Percentiles rank a stretch among this genome's conserved stretches.
These are phyloP conservation scores for Neria commutata DNA, from an alignment of 2,888 invertebrate species.

Conservation along the genomic window DNA sequence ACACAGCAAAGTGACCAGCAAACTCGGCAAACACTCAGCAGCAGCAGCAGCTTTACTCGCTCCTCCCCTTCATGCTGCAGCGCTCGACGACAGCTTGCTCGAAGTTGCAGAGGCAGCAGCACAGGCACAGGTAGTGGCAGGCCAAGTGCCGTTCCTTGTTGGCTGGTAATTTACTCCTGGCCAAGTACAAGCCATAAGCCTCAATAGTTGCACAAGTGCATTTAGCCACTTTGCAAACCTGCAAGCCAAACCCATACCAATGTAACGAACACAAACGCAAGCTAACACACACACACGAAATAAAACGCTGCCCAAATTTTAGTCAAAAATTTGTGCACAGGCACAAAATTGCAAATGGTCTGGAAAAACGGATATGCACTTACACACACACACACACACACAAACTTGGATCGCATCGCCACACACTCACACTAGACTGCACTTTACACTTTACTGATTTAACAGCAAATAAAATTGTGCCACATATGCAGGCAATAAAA, in stretches of 20 bases:
- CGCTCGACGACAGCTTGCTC: too few relatives aligned
- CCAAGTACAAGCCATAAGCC: not conserved
- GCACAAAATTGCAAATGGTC: not conserved
- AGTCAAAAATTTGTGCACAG: not conserved
- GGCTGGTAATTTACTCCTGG: not conserved
- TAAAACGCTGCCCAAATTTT: not conserved
- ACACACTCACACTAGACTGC: not conserved
- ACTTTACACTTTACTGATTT: not conserved
- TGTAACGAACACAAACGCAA: not conserved
- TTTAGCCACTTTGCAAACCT: not conserved
- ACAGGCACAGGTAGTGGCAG: too few relatives aligned
- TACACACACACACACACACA: constrained; percentile 6
- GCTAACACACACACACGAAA: not conserved
- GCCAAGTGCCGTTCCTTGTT: too few relatives aligned
- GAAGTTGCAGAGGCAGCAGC: too few relatives aligned
- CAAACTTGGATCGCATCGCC: not conserved
- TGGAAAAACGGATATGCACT: not conserved
- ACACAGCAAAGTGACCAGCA: not conserved
- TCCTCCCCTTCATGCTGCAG: too few relatives aligned
- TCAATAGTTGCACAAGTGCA: not conserved
- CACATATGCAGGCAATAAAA: constrained; percentile 1
- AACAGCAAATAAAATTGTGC: not conserved
- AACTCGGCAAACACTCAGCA: too few relatives aligned
- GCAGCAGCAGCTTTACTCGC: too few relatives aligned
- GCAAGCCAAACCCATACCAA: not conserved